These are phyloP conservation scores for Axis porcinus DNA, from an alignment of 2,113 vertebrate species.

Conservation along the genomic window DNA sequence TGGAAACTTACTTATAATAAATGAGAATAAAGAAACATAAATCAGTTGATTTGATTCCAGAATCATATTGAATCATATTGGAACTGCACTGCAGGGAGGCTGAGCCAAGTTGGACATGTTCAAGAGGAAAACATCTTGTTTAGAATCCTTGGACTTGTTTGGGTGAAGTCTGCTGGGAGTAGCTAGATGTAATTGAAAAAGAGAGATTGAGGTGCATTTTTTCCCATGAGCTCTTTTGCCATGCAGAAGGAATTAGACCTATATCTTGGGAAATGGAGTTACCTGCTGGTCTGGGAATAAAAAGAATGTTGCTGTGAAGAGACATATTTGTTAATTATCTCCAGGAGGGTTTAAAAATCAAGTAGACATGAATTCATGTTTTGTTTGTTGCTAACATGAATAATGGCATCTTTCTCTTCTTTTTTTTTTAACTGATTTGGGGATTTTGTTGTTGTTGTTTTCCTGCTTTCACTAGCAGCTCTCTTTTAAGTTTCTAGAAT, in stretches of 20 bases:
- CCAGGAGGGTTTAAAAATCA: neutral
- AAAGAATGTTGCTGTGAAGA: neutral
- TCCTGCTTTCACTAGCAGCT: neutral
- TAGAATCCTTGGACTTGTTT: conserved; percentile 12
- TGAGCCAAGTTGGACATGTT: conserved; percentile 24
- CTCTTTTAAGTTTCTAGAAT: neutral
- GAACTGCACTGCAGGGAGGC: neutral
- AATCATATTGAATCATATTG: conserved; percentile 8
- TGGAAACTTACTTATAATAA: neutral
- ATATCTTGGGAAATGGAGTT: conserved; percentile 30
- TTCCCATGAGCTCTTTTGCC: neutral
- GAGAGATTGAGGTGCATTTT: neutral
- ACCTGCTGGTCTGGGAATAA: neutral
- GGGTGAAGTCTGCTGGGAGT: conserved; percentile 4
- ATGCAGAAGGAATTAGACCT: conserved; percentile 24
- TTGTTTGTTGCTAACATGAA: neutral
- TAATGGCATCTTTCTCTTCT: neutral
- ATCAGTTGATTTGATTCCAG: conserved; percentile 37
- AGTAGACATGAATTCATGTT: neutral
- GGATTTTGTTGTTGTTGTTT: neutral
- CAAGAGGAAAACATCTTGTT: conserved; percentile 40
- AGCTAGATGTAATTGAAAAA: conserved; percentile 21
- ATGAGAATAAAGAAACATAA: neutral
- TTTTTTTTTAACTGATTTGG: neutral
- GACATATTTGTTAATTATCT: neutral